Percentiles rank a stretch among this genome's conserved stretches.
These are phyloP conservation scores for Philopedon plagiatum DNA, from an alignment of 2,888 invertebrate species.

Conservation along the genomic window DNA sequence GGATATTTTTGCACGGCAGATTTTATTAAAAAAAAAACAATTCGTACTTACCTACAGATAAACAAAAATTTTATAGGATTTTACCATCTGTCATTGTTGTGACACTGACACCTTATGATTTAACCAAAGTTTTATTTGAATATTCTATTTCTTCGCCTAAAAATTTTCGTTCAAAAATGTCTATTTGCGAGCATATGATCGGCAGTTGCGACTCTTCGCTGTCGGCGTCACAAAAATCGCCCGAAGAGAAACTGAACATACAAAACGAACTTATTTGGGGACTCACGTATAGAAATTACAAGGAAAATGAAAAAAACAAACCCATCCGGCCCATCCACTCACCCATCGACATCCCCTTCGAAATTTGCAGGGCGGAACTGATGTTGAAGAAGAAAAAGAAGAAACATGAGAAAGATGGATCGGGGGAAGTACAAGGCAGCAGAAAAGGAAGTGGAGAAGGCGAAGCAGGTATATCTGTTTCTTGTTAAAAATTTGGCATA, in stretches of 20 bases:
- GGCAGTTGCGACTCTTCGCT: not conserved
- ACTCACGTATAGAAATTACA: constrained; percentile 42
- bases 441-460: not conserved
- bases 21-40: no score
- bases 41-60: not conserved
- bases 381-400: constrained; percentile 19
- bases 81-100: not conserved
- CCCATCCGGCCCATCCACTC: constrained; percentile 45
- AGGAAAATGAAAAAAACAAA: constrained; percentile 42
- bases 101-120: not conserved
- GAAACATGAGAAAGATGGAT: not conserved
- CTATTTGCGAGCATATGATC: constrained; percentile 33
- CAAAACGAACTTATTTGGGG: constrained; percentile 52
- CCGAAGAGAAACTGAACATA: constrained; percentile 42
- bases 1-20: no score
- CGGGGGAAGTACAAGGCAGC: not conserved
- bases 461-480: no score
- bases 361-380: constrained; percentile 46
- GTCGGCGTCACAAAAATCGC: not conserved
- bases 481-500: no score
- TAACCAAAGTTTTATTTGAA: not conserved
- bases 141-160: not conserved
- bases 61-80: no score
- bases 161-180: constrained; percentile 39
- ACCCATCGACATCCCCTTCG: constrained; percentile 49